Evolutionary conservation across 2,113 vertebrate genomes (phyloP), one percentile per base, ranked within the genome.

Genomic region (Haemorhous mexicanus): DNA sequence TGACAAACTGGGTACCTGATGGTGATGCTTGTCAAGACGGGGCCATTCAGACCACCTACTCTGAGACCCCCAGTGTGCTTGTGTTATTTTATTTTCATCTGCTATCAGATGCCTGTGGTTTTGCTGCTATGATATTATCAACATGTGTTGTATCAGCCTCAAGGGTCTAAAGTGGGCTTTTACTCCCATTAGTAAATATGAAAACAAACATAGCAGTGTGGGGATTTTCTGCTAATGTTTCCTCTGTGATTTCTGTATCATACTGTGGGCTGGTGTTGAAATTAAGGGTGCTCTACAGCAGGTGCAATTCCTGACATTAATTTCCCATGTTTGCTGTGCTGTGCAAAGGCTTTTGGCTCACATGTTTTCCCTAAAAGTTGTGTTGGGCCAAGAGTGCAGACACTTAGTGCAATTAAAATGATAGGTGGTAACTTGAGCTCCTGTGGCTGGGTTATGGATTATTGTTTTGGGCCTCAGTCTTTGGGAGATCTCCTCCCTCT

Each of bases 21-120:
- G 33, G 12, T 68, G 82, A 21, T 90, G 30, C 44, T 88, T 37
- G n/a, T 69, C 2, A 2, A 59, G 62, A 70, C 89, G 16, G 74
- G 58, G 49, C 39, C 39, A 24, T 77, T 81, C 55, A 90, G 95
- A 89, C 94, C 94, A 95, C 90, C 95, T 93, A 95, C 83, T 70
- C 63, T 66, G 92, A 96, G 90, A 62, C 72, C 37, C 63, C 75
- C 88, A 73, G 2, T 85, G 70, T 62, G 43, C 62, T 24, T 8
- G 16, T 43, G 28, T 16, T 93, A 26, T 55, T 92, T 79, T 82
- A 78, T 96, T 95, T 93, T 91, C 17, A 32, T 87, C 64, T 74
- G 50, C 67, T 87, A 56, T 92, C 27, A 50, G 55, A 87, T 83
- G 70, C 77, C 84, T 91, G 93, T 89, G 87, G 87, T 82, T 97